phyloP scores from a whole-genome alignment of 1,140 invertebrate genomes.

The Bombus ignitus region DNA sequence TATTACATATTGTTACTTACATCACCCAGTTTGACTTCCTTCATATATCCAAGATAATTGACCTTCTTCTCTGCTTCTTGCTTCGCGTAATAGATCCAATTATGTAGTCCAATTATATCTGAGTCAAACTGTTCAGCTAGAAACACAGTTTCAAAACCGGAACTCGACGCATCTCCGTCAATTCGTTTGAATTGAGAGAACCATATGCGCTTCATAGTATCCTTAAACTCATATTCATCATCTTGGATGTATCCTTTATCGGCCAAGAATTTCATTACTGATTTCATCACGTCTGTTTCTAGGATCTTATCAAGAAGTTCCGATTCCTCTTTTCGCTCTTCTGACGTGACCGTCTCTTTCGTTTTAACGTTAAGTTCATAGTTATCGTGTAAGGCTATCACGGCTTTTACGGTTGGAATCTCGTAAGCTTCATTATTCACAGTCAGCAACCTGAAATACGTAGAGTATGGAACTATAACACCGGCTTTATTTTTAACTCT shows the following conservation, averaged over 20 bases:
- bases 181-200: slow-evolving; percentile 84
- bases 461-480: not conserved
- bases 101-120: slow-evolving; percentile 85
- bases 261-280: slow-evolving; percentile 84
- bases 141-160: slow-evolving; percentile 86
- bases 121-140: slow-evolving; percentile 84
- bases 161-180: slow-evolving; percentile 81
- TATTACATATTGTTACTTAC: slow-evolving; percentile 72
- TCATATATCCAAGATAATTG: slow-evolving; percentile 85
- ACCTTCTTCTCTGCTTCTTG: slow-evolving; percentile 83
- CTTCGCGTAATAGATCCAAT: slow-evolving; percentile 85
- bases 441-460: slow-evolving; percentile 7
- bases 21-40: slow-evolving; percentile 78
- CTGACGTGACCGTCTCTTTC: slow-evolving; percentile 83
- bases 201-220: slow-evolving; percentile 83
- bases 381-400: slow-evolving; percentile 80
- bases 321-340: slow-evolving; percentile 84
- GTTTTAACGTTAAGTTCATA: slow-evolving; percentile 82
- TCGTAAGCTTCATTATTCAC: slow-evolving; percentile 77
- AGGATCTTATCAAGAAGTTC: slow-evolving; percentile 85
- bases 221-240: slow-evolving; percentile 82
- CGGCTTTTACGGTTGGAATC: slow-evolving; percentile 80
- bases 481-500: not conserved
- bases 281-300: slow-evolving; percentile 84
- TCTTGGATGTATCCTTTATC: slow-evolving; percentile 81